Percentiles rank a stretch among this genome's conserved stretches.
These are phyloP conservation scores for Pogonomyrmex californicus DNA, from an alignment of 1,140 invertebrate genomes.

Conservation along the genomic window DNA sequence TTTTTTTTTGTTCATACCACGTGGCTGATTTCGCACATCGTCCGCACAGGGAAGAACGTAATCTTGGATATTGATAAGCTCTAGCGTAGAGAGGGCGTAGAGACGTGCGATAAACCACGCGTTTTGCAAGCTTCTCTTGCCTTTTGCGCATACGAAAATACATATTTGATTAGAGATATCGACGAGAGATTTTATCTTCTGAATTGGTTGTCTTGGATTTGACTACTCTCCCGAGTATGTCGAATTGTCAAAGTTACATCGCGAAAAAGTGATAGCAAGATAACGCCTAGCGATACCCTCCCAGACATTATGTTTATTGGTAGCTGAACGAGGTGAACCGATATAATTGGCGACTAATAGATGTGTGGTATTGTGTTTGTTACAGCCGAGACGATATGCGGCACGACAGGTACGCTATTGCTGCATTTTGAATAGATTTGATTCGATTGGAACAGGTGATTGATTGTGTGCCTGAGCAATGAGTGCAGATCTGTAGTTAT, in stretches of 20 bases:
- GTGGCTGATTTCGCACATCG: slow-evolving; percentile 76
- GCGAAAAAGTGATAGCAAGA: slow-evolving; percentile 55
- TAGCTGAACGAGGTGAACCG: slow-evolving; percentile 72
- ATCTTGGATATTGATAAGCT: slow-evolving; percentile 78
- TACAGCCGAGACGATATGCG: slow-evolving; percentile 87
- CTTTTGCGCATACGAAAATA: slow-evolving; percentile 55
- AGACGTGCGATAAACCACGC: slow-evolving; percentile 41
- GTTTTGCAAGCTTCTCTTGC: slow-evolving; percentile 61
- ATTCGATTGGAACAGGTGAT: slow-evolving; percentile 86
- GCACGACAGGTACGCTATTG: slow-evolving; percentile 88
- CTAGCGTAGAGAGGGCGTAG: slow-evolving; percentile 70
- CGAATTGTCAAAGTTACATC: slow-evolving; percentile 63
- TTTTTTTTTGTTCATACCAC: not conserved
- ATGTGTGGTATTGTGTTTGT: slow-evolving; percentile 84
- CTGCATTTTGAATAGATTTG: slow-evolving; percentile 86
- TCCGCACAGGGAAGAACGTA: slow-evolving; percentile 76
- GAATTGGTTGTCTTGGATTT: slow-evolving; percentile 81
- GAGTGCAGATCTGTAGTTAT: slow-evolving; percentile 86
- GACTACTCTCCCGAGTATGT: slow-evolving; percentile 76
- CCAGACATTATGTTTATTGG: slow-evolving; percentile 77
- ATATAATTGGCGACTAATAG: slow-evolving; percentile 82
- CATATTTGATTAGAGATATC: slow-evolving; percentile 47
- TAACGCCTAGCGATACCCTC: slow-evolving; percentile 75
- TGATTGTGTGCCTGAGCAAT: slow-evolving; percentile 87
- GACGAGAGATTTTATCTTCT: slow-evolving; percentile 54